Evolutionary conservation across 2,797 vertebrate genomes (phyloP), one percentile per base, ranked within the genome.

Genomic region (Caiman crocodilus): DNA sequence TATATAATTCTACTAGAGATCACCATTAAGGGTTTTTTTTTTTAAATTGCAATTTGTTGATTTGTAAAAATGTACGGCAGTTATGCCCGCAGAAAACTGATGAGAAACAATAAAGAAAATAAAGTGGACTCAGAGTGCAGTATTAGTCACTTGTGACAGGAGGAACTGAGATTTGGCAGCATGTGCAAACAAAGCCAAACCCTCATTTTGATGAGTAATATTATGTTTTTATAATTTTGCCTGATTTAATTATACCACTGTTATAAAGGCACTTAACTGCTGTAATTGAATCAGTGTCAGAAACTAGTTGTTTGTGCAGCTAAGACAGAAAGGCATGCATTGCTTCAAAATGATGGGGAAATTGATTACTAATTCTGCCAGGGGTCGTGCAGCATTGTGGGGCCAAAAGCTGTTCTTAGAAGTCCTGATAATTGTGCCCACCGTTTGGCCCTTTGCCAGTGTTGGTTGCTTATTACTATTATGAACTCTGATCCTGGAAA

Each of bases 151-250:
- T 80, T 91, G 80, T n/a, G 50, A 79, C 57, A 79, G 78, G 56
- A 56, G 26, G 15, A 94, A 58, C 57, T 76, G 76, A 91, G 55
- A 14, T 84, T 94, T 83, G 60, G 90, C 81, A 88, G 79, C 16
- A 2, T 17, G 11, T 50, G 23, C 81, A 90, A 91, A 87, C 74
- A 89, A 65, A 82, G 21, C 9, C 60, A 79, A 84, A 85, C 26
- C 65, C 58, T 88, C 2, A 2, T 65, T 95, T 87, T 85, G 91
- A 88, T 81, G 89, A 92, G 17, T 64, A 86, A 77, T 73, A 81
- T 26, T 94, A 57, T 50, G 21, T 87, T 95, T 95, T 89, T 59
- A 82, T 93, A 75, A 80, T 90, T 64, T 82, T 82, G 25, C 76
- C 77, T 85, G 80, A 90, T 89, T 88, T 84, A 93, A 83, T 94